A percentile compares a stretch with the other conserved stretches of the same genome.
These are phyloP conservation scores for Microcebus lehilahytsara DNA, from an alignment of 2,113 vertebrate species.

Conservation along the genomic window DNA sequence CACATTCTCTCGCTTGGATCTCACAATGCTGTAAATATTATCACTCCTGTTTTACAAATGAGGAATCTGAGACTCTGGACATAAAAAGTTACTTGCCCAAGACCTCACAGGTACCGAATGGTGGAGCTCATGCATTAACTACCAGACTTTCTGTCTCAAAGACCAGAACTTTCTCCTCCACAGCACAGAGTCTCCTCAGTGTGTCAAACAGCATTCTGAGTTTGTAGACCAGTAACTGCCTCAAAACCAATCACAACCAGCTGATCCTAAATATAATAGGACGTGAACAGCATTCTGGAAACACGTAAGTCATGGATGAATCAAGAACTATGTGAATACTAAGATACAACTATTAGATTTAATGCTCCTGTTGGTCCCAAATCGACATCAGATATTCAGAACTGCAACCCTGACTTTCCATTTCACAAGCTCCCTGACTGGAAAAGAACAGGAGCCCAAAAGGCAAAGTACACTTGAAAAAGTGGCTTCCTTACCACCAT, in stretches of 20 bases:
- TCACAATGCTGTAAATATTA: not conserved
- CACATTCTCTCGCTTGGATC: not conserved
- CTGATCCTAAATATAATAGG: not conserved
- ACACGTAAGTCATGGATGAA: not conserved
- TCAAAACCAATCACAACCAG: not conserved
- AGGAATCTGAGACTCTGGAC: not conserved
- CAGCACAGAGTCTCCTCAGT: not conserved
- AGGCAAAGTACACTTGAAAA: not conserved
- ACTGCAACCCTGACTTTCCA: conserved; percentile 16
- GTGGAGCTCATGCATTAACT: not conserved
- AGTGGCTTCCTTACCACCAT: not conserved
- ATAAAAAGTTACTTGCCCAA: not conserved
- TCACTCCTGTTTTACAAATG: not conserved
- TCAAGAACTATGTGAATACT: not conserved
- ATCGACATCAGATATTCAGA: not conserved
- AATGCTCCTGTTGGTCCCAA: not conserved
- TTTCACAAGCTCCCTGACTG: not conserved
- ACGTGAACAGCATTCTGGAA: not conserved
- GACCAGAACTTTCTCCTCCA: not conserved
- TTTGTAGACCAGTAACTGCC: not conserved
- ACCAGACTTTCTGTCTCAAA: not conserved
- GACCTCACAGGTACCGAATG: not conserved
- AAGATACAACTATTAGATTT: conserved; percentile 4
- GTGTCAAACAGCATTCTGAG: not conserved
- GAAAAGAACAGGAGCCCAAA: conserved; percentile 8